phyloP scores from a whole-genome alignment of 2,113 vertebrate genomes.

The Hyla sarda region DNA sequence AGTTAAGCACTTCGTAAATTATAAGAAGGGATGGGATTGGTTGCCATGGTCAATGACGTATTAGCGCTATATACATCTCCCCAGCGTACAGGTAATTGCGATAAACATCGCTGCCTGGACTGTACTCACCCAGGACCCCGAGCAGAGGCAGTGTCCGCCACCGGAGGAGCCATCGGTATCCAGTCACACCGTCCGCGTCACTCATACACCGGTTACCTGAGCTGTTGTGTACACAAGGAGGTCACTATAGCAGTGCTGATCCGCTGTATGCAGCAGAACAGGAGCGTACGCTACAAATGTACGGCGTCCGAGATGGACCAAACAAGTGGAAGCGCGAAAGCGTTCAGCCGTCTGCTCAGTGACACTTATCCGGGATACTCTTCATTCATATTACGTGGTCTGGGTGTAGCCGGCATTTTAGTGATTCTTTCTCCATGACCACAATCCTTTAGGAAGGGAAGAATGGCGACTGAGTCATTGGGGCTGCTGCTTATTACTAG shows the following conservation, averaged over 20 bases:
- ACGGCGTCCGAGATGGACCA: not conserved
- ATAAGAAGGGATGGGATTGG: not conserved
- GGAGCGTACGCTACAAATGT: not conserved
- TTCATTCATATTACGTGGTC: not conserved
- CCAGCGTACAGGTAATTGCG: not conserved
- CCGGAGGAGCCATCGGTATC: not conserved
- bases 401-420: not conserved
- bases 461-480: not conserved
- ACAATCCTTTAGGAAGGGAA: not conserved
- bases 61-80: not conserved
- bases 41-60: not conserved
- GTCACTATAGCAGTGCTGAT: not conserved
- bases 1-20: not conserved
- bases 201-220: not conserved
- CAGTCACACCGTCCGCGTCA: not conserved
- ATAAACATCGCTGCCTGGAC: not conserved
- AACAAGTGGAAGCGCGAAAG: not conserved
- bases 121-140: not conserved
- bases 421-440: not conserved
- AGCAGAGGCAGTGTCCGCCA: not conserved
- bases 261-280: not conserved
- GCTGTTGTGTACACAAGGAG: not conserved
- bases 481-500: not conserved
- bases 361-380: not conserved
- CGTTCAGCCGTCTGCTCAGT: not conserved